Evolutionary conservation across 2,888 invertebrate species (phyloP).

Genomic region (Invenusta paracnida): DNA sequence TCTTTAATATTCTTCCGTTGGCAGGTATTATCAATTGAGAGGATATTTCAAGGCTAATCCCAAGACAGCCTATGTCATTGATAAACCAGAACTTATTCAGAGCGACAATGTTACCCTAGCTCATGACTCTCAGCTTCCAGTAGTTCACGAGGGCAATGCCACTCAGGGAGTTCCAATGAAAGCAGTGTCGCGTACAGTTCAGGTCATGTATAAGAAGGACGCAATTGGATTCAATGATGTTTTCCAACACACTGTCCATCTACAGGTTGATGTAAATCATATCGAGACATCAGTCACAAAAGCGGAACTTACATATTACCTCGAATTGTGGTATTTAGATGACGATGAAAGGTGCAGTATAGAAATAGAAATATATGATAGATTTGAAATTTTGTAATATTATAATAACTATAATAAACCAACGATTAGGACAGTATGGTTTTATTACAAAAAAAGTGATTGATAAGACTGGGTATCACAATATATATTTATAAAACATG

Average conservation of each 20-base stretch:
- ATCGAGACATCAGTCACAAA: conserved; percentile 18
- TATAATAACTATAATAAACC: too few relatives aligned
- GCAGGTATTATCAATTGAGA: conserved; percentile 25
- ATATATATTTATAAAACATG: too few relatives aligned
- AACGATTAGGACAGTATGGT: too few relatives aligned
- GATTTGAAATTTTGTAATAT: too few relatives aligned
- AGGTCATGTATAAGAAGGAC: conserved; percentile 35
- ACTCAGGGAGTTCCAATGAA: background rate
- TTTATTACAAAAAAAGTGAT: too few relatives aligned
- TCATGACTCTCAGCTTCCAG: background rate
- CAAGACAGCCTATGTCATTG: background rate
- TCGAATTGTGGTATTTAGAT: conserved; percentile 35
- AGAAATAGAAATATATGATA: too few relatives aligned
- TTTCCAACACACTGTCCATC: conserved; percentile 35
- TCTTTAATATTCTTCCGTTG: too few relatives aligned
- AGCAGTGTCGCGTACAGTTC: conserved; percentile 26
- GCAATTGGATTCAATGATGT: conserved; percentile 14
- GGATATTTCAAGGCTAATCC: background rate
- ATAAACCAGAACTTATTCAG: background rate
- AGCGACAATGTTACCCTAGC: background rate
- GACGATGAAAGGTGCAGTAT: conserved; percentile 27
- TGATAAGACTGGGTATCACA: too few relatives aligned
- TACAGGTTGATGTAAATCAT: conserved; percentile 31
- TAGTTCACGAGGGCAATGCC: background rate
- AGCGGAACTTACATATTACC: conserved; percentile 20